A percentile compares a stretch with the other conserved stretches of the same genome.
Conservation (phyloP, 2,888 invertebrate species). For the Panzeria rudis region DNA sequence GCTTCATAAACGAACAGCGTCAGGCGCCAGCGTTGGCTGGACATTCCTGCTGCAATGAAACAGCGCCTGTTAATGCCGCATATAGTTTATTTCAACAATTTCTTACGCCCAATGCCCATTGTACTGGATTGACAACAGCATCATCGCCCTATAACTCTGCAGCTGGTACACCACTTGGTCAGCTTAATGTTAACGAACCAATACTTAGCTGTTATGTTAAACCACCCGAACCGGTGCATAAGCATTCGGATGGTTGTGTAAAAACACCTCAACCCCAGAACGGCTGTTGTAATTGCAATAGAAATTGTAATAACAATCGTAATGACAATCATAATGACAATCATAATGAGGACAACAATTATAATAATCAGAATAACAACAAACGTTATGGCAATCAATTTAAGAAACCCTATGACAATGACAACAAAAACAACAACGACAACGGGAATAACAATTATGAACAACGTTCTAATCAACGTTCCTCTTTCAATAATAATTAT, state of each 20-base stretch:
- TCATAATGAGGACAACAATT: conserved; percentile 27
- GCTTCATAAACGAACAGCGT: conserved; percentile 73
- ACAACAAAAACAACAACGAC: conserved; percentile 19
- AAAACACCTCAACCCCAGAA: conserved; percentile 12
- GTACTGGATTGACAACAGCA: conserved; percentile 54
- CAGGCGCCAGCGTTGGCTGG: conserved; percentile 47
- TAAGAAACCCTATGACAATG: conserved; percentile 56
- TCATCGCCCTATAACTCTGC: conserved; percentile 42
- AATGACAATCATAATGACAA: conserved; percentile 6
- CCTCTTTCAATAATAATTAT: conserved; percentile 49
- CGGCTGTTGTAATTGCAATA: conserved; percentile 18
- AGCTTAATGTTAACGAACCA: conserved; percentile 50
- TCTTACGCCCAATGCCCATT: conserved; percentile 51
- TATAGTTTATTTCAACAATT: conserved; percentile 68
- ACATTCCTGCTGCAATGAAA: conserved; percentile 48
- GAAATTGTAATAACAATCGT: conserved; percentile 25
- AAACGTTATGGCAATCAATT: conserved; percentile 46
- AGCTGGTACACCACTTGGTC: conserved; percentile 1
- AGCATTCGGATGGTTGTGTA: conserved; percentile 10
- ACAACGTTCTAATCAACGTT: conserved; percentile 48
- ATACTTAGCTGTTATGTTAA: conserved; percentile 74
- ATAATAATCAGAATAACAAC: conserved; percentile 18
- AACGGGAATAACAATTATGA: conserved; percentile 36
- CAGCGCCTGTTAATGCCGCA: conserved; percentile 48
- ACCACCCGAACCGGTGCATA: conserved; percentile 53